A percentile compares a stretch with the other conserved stretches of the same genome.
These are phyloP conservation scores for Brotula barbata DNA, from an alignment of 2,797 vertebrate genomes.

Conservation along the genomic window DNA sequence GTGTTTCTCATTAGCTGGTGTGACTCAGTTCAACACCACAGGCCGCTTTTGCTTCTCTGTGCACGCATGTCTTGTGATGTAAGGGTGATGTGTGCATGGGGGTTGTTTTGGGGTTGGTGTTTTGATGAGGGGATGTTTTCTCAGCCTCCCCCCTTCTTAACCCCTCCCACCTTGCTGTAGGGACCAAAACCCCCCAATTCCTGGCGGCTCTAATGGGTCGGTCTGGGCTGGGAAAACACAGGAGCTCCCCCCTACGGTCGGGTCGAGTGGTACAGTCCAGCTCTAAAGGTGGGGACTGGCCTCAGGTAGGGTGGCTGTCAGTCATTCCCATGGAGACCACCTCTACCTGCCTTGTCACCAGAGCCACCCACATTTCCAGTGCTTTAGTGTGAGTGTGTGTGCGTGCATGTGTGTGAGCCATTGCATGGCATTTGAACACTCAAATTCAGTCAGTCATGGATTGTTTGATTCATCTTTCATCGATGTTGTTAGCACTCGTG, in stretches of 20 bases:
- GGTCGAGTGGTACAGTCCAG: constrained; percentile 78
- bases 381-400: constrained; percentile 37
- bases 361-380: constrained; percentile 59
- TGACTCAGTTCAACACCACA: constrained; percentile 27
- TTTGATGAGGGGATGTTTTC: constrained; percentile 61
- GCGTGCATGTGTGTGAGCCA: constrained; percentile 53
- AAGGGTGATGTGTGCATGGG: constrained; percentile 35
- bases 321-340: constrained; percentile 79
- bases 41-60: constrained; percentile 26
- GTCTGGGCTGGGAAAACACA: constrained; percentile 80
- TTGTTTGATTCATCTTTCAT: constrained; percentile 41
- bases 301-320: constrained; percentile 81
- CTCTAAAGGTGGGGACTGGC: constrained; percentile 84
- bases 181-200: constrained; percentile 78
- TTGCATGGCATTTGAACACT: constrained; percentile 53
- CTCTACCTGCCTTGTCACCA: constrained; percentile 67
- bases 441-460: constrained; percentile 22
- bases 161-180: constrained; percentile 72
- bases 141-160: constrained; percentile 65
- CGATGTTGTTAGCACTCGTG: constrained; percentile 38
- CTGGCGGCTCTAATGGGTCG: constrained; percentile 83
- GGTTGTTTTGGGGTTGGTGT: constrained; percentile 53
- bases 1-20: constrained; percentile 40
- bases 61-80: constrained; percentile 51
- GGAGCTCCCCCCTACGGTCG: constrained; percentile 79